Evolutionary conservation across 2,797 vertebrate species (phyloP), one percentile per base, ranked within the genome.

Genomic region (Chrysocyon brachyurus): DNA sequence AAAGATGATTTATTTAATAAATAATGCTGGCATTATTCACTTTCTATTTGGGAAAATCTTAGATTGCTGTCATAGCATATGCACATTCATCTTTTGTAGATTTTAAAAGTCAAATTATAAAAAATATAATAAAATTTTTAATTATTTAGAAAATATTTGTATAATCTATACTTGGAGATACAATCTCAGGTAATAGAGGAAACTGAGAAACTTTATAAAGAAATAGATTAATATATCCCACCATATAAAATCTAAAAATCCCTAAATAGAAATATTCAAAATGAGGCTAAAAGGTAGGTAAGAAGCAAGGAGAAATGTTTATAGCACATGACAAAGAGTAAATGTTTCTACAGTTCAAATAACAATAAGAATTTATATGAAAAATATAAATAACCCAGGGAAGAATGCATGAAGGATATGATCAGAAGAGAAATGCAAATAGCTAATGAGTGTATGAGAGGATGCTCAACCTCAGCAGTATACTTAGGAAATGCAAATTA

Each of bases 401-500:
- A 85, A 94, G 94, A 94, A 90, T 16, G 11, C 17, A 5, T 84
- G 46, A 61, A 70, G 26, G 73, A 52, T 64, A 82, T 16, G 6
- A 87, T 92, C 64, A 78, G 31, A 87, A 85, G 33, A 91, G n/a
- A 90, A 77, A 63, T 73, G 31, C 40, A 90, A 89, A 93, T 81
- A 82, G 49, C 24, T 46, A 86, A n/a, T 57, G 81, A 90, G 2
- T 22, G 1, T 16, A 46, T 36, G 14, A 91, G 61, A 96, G 72
- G 49, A 68, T 33, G 59, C 4, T 33, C 10, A 17, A 36, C 7
- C 36, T 89, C 17, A 26, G 56, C 63, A 33, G 21, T 64, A 46
- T 64, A 54, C 59, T 90, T 87, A 86, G 40, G 15, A 84, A 81
- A 92, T 90, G 79, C 59, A 96, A 96, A 95, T 90, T 86, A 82